Conservation (phyloP, 2,888 invertebrate genomes). For the Nephrotoma flavescens region DNA sequence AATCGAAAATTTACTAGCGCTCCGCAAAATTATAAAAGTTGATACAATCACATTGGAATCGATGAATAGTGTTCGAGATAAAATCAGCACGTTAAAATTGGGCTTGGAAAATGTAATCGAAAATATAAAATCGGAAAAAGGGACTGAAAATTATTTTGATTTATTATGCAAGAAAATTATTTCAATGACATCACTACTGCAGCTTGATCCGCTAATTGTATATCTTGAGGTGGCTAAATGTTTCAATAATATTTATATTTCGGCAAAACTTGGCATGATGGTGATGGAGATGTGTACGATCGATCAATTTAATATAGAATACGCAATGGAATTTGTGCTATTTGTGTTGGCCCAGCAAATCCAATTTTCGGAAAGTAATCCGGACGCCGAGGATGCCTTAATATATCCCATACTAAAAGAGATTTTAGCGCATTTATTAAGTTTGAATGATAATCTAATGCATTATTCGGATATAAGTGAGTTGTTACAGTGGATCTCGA, state of each 20-base stretch:
- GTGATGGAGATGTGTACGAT: conserved; percentile 21
- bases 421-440: background rate
- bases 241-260: conserved; percentile 22
- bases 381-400: background rate
- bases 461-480: conserved; percentile 22
- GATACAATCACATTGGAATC: background rate
- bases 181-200: conserved; percentile 13
- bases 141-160: background rate
- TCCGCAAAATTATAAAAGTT: background rate
- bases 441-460: conserved; percentile 14
- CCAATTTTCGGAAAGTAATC: conserved; percentile 11
- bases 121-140: background rate
- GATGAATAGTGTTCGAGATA: background rate
- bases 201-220: conserved; percentile 20
- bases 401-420: background rate
- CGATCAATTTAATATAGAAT: conserved; percentile 16
- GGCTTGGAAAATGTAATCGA: background rate
- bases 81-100: background rate
- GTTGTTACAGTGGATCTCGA: conserved; percentile 23
- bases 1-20: background rate
- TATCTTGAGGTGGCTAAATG: conserved; percentile 20
- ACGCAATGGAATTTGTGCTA: conserved; percentile 23
- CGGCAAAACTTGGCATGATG: conserved; percentile 24
- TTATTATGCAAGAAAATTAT: conserved; percentile 18
- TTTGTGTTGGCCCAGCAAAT: conserved; percentile 26